Conservation (phyloP, 1,140 invertebrate genomes). For the Pogonomyrmex barbatus region DNA sequence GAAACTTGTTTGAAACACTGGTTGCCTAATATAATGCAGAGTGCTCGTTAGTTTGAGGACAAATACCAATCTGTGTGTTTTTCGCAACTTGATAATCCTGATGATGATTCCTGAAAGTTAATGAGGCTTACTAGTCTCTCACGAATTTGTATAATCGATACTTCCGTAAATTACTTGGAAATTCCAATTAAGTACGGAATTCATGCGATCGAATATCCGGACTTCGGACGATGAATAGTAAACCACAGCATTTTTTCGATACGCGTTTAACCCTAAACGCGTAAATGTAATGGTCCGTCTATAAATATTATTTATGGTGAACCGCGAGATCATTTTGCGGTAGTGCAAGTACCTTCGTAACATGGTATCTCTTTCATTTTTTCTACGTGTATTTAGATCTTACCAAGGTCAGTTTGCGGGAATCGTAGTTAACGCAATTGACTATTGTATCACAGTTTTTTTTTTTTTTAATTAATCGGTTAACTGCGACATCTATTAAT, state of each 20-base stretch:
- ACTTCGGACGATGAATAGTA: background rate
- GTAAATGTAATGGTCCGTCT: background rate
- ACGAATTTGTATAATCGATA: slow-evolving; percentile 37
- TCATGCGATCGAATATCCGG: background rate
- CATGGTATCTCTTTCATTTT: background rate
- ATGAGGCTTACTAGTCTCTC: background rate
- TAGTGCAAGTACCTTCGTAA: background rate
- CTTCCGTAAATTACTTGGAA: slow-evolving; percentile 21
- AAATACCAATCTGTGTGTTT: background rate
- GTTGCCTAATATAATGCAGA: background rate
- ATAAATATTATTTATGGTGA: slow-evolving; percentile 6
- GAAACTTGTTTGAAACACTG: slow-evolving; percentile 22
- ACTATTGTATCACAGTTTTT: background rate
- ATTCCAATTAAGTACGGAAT: background rate
- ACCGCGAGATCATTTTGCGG: background rate
- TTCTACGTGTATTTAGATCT: background rate
- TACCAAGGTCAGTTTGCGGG: background rate
- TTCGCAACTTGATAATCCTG: background rate
- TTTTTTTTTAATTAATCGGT: background rate
- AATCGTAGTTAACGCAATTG: background rate
- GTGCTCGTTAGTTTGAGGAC: background rate
- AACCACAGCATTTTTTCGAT: background rate
- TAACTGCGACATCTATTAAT: background rate
- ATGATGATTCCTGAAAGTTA: background rate
- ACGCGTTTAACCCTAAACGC: background rate